A percentile compares a stretch with the other conserved stretches of the same genome.
These are phyloP conservation scores for Cephus rjabovi DNA, from an alignment of 2,888 invertebrate genomes.

Conservation along the genomic window DNA sequence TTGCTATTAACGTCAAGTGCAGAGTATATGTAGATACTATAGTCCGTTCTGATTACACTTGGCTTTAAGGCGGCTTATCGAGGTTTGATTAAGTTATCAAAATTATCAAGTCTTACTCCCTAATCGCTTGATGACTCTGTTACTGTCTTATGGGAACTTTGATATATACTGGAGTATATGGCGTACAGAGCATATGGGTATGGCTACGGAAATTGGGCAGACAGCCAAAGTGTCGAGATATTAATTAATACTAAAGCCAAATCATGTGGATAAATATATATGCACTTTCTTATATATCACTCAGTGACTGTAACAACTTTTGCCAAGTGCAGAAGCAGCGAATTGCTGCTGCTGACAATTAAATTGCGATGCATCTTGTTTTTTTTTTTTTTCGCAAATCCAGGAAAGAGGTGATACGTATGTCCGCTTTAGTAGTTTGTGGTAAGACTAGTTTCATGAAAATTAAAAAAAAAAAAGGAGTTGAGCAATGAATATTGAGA, in stretches of 20 bases:
- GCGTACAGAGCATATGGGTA: neutral
- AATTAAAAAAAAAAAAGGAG: neutral
- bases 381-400: neutral
- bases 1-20: neutral
- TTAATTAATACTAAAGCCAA: neutral
- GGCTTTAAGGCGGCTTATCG: too few species aligned
- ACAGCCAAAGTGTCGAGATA: neutral
- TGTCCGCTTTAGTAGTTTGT: neutral
- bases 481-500: neutral
- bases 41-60: neutral
- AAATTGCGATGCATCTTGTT: neutral
- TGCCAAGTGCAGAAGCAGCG: neutral
- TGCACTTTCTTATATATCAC: neutral
- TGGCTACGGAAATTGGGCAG: neutral
- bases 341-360: neutral
- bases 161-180: neutral
- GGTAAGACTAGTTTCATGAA: neutral
- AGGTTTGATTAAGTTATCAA: too few species aligned
- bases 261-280: neutral
- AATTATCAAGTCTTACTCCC: too few species aligned
- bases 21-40: neutral
- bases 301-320: neutral
- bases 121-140: neutral
- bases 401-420: neutral
- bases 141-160: neutral